These are phyloP conservation scores for Geodia barretti DNA, from an alignment of 37 sponge, comb jelly and placozoan species.

Conservation along the genomic window DNA sequence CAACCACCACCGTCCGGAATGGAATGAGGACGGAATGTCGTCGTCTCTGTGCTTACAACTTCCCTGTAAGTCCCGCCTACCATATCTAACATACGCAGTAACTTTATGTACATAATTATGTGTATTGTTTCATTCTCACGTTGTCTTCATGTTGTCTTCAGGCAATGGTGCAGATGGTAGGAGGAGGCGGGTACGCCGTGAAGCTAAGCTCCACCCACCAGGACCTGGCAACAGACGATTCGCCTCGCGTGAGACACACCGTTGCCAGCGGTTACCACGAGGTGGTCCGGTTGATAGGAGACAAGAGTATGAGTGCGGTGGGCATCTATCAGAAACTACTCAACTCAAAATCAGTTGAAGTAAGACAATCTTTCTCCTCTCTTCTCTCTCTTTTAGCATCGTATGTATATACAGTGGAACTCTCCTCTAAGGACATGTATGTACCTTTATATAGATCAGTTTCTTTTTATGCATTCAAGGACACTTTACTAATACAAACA, in stretches of 20 bases:
- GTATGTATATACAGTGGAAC: too few species aligned
- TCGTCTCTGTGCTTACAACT: slow-evolving; percentile 66
- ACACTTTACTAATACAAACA: too few species aligned
- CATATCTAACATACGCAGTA: too few species aligned
- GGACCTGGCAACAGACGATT: slow-evolving; percentile 5
- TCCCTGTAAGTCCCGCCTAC: slow-evolving; percentile 82
- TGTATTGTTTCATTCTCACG: not conserved
- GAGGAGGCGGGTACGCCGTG: not conserved
- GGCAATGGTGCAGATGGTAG: slow-evolving; percentile 55
- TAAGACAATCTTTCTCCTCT: too few species aligned
- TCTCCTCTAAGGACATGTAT: too few species aligned
- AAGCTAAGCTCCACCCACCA: slow-evolving; percentile 1
- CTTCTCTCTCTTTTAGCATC: too few species aligned
- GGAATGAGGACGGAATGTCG: slow-evolving; percentile 30
- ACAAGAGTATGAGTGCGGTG: slow-evolving; percentile 5
- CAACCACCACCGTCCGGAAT: not conserved
- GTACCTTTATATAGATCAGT: too few species aligned
- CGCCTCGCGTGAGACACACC: slow-evolving; percentile 16
- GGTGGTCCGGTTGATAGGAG: slow-evolving; percentile 36
- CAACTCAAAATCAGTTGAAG: slow-evolving; percentile 47
- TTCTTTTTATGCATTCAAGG: too few species aligned
- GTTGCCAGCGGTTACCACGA: slow-evolving; percentile 69
- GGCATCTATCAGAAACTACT: slow-evolving; percentile 39
- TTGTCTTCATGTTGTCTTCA: slow-evolving; percentile 1
- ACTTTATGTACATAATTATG: too few species aligned